Conservation (phyloP, 2,113 vertebrate species). For the Chinchilla lanigera region DNA sequence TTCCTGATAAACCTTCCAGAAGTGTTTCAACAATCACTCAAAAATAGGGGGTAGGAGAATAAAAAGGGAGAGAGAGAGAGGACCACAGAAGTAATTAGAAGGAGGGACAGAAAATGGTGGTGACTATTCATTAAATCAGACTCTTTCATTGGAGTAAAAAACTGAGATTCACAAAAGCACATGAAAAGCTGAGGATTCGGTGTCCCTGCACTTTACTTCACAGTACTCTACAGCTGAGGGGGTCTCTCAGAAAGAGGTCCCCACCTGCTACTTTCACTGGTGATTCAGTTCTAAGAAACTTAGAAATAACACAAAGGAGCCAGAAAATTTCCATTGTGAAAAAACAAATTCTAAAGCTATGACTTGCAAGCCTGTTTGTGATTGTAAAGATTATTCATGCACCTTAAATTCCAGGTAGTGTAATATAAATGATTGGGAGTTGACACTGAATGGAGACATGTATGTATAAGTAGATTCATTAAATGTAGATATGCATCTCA, state of each 20-base stretch:
- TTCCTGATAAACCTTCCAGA: not conserved
- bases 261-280: accelerated
- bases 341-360: not conserved
- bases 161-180: not conserved
- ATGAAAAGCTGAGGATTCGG: not conserved
- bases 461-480: not conserved
- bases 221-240: not conserved
- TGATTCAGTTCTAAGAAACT: not conserved
- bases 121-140: not conserved
- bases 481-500: not conserved
- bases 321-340: not conserved
- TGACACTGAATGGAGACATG: not conserved
- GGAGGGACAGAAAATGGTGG: not conserved
- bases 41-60: accelerated
- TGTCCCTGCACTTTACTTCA: not conserved
- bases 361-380: not conserved
- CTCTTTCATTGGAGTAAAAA: not conserved
- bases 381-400: not conserved
- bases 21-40: not conserved
- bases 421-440: not conserved
- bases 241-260: not conserved
- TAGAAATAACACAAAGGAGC: not conserved
- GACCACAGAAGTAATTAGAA: too few species aligned
- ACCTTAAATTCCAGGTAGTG: not conserved
- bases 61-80: accelerated